Evolutionary conservation across 1,140 invertebrate genomes (phyloP).

Genomic region (Tetraneura akinire): DNA sequence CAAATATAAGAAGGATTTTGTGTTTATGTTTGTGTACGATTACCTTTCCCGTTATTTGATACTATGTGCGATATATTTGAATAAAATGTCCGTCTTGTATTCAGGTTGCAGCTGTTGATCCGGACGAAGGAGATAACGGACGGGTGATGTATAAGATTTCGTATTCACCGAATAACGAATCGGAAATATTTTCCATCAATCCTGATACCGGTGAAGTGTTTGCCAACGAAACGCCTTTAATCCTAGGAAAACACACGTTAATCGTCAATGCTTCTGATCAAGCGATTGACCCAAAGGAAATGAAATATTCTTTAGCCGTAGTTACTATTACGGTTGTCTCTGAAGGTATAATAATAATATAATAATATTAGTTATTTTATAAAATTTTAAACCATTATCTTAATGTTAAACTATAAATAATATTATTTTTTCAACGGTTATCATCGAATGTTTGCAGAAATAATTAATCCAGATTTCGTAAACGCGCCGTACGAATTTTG

Average conservation of each 20-base stretch:
- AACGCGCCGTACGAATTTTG: conserved; percentile 88
- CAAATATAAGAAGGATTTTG: too few relatives aligned
- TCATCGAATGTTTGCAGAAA: background rate
- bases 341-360: too few relatives aligned
- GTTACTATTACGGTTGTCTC: conserved; percentile 73
- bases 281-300: conserved; percentile 77
- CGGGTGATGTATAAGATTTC: conserved; percentile 76
- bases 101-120: conserved; percentile 74
- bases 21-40: too few relatives aligned
- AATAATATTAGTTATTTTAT: too few relatives aligned
- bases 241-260: conserved; percentile 72
- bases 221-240: conserved; percentile 69
- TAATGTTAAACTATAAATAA: too few relatives aligned
- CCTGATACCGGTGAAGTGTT: conserved; percentile 70
- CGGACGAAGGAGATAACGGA: conserved; percentile 78
- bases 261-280: conserved; percentile 82
- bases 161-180: conserved; percentile 66
- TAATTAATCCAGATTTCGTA: conserved; percentile 64
- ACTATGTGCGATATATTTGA: too few relatives aligned
- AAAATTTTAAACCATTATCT: background rate
- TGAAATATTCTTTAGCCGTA: conserved; percentile 77
- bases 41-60: too few relatives aligned
- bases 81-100: background rate
- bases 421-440: too few relatives aligned
- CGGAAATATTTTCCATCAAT: conserved; percentile 73